Percentiles rank a stretch among this genome's conserved stretches.
Conservation (phyloP, 2,797 vertebrate genomes). For the Dendrocincla fuliginosa region DNA sequence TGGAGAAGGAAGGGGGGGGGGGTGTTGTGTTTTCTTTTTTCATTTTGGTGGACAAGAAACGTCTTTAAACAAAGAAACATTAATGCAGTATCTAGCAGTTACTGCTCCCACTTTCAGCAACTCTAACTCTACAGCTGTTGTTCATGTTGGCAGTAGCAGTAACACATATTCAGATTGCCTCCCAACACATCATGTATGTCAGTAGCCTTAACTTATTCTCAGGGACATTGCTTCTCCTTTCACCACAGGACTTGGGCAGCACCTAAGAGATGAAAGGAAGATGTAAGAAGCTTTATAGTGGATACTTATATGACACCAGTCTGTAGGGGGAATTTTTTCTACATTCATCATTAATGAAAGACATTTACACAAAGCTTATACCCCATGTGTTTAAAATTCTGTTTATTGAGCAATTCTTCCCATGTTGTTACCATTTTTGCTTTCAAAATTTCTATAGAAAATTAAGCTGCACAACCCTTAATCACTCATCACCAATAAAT, state of each 20-base stretch:
- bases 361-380: background rate
- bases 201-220: background rate
- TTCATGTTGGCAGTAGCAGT: background rate
- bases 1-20: background rate
- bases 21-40: background rate
- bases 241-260: background rate
- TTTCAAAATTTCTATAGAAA: background rate
- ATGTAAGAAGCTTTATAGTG: background rate
- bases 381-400: background rate
- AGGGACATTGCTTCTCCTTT: background rate
- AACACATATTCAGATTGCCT: background rate
- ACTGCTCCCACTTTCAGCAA: background rate
- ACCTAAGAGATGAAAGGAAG: background rate
- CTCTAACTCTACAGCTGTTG: background rate
- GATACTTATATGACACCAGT: background rate
- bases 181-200: background rate
- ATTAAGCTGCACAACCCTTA: background rate
- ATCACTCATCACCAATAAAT: background rate
- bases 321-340: background rate
- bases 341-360: background rate
- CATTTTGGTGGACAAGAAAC: background rate
- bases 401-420: background rate
- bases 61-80: background rate
- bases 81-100: background rate
- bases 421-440: background rate